phyloP scores from a whole-genome alignment of 2,113 vertebrate genomes.

The Lepidiolamprologus cunningtoni region DNA sequence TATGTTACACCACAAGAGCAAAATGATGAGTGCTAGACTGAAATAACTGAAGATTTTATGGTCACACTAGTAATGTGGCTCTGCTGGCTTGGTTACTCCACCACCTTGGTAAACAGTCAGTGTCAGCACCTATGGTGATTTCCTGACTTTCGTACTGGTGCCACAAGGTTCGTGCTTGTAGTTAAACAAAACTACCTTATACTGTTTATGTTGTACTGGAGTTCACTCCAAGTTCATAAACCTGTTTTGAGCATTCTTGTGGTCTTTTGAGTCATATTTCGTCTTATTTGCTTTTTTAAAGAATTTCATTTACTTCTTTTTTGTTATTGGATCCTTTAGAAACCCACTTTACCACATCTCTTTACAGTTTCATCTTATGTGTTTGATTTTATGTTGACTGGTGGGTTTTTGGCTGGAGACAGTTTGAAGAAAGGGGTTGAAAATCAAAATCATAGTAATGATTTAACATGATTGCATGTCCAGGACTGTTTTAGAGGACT shows the following conservation, averaged over 20 bases:
- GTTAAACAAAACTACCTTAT: neutral
- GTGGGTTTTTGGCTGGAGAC: neutral
- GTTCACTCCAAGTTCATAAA: neutral
- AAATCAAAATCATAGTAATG: neutral
- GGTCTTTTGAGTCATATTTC: rapidly evolving
- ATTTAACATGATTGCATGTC: neutral
- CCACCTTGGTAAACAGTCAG: neutral
- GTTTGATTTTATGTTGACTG: neutral
- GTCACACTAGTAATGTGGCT: neutral
- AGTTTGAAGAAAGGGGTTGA: neutral
- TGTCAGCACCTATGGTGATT: neutral
- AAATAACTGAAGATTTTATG: neutral
- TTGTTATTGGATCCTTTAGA: neutral
- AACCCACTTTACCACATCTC: neutral
- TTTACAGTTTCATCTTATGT: neutral
- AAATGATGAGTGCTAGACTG: neutral
- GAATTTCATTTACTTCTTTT: neutral
- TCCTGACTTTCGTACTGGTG: neutral
- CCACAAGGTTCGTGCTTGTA: neutral
- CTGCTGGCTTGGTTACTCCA: neutral
- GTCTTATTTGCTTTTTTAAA: rapidly evolving
- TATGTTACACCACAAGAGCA: neutral
- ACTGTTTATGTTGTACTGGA: neutral
- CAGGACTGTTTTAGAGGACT: neutral
- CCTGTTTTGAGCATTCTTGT: neutral